A percentile compares a stretch with the other conserved stretches of the same genome.
Conservation (phyloP, 30 jellyfish, hydroid and myxozoan species). For the Aurelia aurita complex sp. Pacific region DNA sequence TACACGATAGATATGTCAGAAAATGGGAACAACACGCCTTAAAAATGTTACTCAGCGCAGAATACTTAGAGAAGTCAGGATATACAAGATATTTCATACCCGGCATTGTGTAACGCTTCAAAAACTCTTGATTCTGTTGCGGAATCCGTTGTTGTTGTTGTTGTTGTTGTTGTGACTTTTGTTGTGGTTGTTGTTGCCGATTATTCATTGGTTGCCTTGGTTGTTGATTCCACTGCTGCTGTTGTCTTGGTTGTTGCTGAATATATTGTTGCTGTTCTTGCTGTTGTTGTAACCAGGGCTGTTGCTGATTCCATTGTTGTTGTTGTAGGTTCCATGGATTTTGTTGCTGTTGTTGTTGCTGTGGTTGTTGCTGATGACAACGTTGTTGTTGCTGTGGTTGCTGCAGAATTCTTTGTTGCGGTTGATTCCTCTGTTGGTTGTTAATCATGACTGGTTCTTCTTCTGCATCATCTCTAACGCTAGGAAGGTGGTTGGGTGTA, state of each 20-base stretch:
- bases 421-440: background rate
- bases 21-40: too few species aligned
- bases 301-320: conserved; percentile 47
- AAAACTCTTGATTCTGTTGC: conserved; percentile 12
- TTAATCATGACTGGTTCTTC: background rate
- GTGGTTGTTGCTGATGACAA: background rate
- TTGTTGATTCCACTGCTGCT: background rate
- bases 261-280: conserved; percentile 12
- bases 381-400: conserved; percentile 28
- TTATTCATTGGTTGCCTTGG: background rate
- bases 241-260: conserved; percentile 5
- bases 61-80: too few species aligned
- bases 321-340: conserved; percentile 31
- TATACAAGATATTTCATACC: too few species aligned
- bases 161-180: background rate
- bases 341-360: conserved; percentile 33
- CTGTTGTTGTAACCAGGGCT: conserved; percentile 13
- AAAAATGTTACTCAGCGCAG: too few species aligned
- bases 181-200: conserved; percentile 27
- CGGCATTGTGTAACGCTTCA: background rate
- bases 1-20: too few species aligned
- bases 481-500: conserved; percentile 58
- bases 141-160: conserved; percentile 25
- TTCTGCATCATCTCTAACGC: conserved; percentile 5
- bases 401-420: background rate